These are phyloP conservation scores for Neopelma chrysocephalum DNA, from an alignment of 2,797 vertebrate species.

Conservation along the genomic window DNA sequence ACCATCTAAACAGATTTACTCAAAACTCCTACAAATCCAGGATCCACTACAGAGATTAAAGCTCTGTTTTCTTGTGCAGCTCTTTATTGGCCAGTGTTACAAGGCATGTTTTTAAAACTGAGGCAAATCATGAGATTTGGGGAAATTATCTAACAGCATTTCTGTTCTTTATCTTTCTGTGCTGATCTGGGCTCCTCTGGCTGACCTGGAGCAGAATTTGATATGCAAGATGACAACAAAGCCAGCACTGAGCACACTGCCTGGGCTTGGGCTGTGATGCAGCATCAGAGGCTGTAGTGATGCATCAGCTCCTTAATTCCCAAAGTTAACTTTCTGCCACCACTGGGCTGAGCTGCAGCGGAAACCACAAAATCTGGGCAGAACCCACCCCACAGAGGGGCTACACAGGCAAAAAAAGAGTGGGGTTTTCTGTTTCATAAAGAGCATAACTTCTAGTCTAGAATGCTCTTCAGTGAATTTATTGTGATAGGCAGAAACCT, in stretches of 20 bases:
- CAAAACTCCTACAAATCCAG: neutral
- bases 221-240: neutral
- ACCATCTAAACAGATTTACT: neutral
- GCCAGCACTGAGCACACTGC: neutral
- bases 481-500: neutral
- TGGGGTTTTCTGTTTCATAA: neutral
- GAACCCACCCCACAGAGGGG: neutral
- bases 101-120: neutral
- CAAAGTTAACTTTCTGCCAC: neutral
- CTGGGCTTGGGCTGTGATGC: neutral
- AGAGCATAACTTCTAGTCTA: neutral
- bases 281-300: neutral
- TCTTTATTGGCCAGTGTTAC: neutral
- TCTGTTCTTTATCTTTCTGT: neutral
- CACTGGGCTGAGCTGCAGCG: neutral
- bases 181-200: neutral
- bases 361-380: fast-evolving
- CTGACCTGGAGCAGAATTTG: neutral
- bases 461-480: neutral
- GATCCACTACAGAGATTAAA: neutral
- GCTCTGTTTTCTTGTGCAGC: neutral
- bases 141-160: neutral
- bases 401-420: neutral
- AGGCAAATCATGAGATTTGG: neutral
- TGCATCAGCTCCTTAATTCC: neutral